Conservation (phyloP, 1,140 invertebrate species). For the Euura lappo region DNA sequence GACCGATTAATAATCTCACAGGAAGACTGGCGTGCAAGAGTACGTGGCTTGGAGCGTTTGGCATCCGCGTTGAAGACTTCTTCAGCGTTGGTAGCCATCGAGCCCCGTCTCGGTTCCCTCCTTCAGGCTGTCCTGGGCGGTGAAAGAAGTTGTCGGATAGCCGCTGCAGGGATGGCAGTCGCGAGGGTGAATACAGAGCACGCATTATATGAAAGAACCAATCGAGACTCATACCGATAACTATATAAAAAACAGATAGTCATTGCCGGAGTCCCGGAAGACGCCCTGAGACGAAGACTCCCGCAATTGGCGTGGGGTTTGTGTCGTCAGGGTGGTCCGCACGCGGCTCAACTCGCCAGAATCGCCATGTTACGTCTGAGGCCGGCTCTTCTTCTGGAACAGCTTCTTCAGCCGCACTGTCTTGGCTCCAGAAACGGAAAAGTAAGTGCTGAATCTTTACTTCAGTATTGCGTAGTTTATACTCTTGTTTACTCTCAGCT, state of each 20-base stretch:
- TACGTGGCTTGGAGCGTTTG: constrained; percentile 64
- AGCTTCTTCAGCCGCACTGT: constrained; percentile 68
- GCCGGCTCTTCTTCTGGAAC: constrained; percentile 68
- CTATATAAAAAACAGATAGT: constrained; percentile 45
- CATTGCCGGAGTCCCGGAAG: constrained; percentile 47
- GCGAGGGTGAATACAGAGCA: constrained; percentile 47
- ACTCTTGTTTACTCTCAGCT: too few relatives aligned
- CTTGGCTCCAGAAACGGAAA: constrained; percentile 70
- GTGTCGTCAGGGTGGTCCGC: constrained; percentile 66
- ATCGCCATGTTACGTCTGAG: constrained; percentile 71
- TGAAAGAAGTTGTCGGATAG: constrained; percentile 67
- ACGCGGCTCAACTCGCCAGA: constrained; percentile 65
- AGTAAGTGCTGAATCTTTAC: constrained; percentile 42
- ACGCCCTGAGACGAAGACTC: constrained; percentile 54
- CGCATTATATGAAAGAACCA: constrained; percentile 12
- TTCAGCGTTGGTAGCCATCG: constrained; percentile 59
- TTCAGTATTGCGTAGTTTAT: too few relatives aligned
- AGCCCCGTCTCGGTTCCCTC: constrained; percentile 68
- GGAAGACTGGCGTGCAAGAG: constrained; percentile 66
- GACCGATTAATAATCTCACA: constrained; percentile 24
- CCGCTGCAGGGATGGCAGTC: constrained; percentile 64
- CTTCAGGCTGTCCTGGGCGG: constrained; percentile 66
- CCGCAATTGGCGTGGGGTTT: constrained; percentile 63
- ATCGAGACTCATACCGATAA: constrained; percentile 32
- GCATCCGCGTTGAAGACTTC: constrained; percentile 61